A percentile compares a stretch with the other conserved stretches of the same genome.
Evolutionary conservation across 1,140 invertebrate genomes (phyloP).

Genomic region (Tetramorium simillimum): DNA sequence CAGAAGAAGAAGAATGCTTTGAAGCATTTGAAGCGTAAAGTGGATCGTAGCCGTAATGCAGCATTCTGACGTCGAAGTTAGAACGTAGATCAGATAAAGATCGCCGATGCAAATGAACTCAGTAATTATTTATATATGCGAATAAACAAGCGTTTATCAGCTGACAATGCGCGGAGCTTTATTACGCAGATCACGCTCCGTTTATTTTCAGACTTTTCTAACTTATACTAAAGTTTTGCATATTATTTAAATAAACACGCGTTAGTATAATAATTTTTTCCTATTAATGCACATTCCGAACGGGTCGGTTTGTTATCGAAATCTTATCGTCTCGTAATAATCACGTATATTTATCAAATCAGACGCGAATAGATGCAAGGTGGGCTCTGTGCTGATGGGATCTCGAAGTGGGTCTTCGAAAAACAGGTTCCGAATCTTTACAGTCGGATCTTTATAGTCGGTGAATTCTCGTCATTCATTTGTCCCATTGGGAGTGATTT

Average conservation of each 20-base stretch:
- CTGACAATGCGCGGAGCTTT: not conserved
- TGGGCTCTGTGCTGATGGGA: not conserved
- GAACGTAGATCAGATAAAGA: not conserved
- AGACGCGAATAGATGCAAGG: not conserved
- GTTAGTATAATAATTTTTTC: not conserved
- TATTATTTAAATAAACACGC: not conserved
- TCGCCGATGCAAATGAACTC: not conserved
- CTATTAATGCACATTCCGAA: not conserved
- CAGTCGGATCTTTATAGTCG: not conserved
- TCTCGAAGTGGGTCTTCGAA: not conserved
- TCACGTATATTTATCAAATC: not conserved
- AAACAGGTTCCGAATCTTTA: not conserved
- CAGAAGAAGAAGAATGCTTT: too few relatives aligned
- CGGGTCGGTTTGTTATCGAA: not conserved
- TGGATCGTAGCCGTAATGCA: too few relatives aligned
- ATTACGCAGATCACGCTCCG: not conserved
- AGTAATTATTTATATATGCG: not conserved
- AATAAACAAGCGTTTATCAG: not conserved
- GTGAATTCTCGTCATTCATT: not conserved
- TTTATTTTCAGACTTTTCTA: not conserved
- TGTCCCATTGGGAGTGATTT: not conserved
- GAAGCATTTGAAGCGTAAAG: too few relatives aligned
- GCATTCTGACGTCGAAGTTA: not conserved
- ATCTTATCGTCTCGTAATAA: not conserved
- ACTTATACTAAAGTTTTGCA: not conserved